These are phyloP conservation scores for Euwallacea similis DNA, from an alignment of 1,140 invertebrate genomes.

Conservation along the genomic window DNA sequence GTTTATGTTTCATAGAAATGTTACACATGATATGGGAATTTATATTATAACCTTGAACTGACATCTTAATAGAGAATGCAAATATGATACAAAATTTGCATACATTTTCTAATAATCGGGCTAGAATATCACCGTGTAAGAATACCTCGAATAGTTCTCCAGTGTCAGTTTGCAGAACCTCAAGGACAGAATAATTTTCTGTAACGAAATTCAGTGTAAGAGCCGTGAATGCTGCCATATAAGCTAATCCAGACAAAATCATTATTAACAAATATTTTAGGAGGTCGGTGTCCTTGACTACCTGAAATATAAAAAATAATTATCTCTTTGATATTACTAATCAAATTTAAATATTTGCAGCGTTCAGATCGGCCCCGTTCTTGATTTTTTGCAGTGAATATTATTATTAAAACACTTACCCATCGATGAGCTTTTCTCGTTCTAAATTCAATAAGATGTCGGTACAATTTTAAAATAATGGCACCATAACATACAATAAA, in stretches of 20 bases:
- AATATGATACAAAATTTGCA: no score
- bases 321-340: no score
- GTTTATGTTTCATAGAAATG: no score
- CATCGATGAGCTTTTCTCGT: constrained; percentile 89
- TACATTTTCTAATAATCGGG: no score
- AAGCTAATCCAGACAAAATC: constrained; percentile 73
- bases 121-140: no score
- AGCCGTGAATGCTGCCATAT: constrained; percentile 85
- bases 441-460: constrained; percentile 75
- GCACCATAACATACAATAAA: constrained; percentile 90
- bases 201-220: constrained; percentile 63
- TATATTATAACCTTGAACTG: no score
- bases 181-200: constrained; percentile 58
- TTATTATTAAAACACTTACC: constrained; percentile 47
- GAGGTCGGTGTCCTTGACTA: constrained; percentile 81
- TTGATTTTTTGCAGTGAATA: background rate
- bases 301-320: constrained; percentile 18
- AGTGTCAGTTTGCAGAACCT: constrained; percentile 54
- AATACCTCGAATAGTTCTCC: constrained; percentile 56
- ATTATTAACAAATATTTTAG: constrained; percentile 78
- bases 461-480: constrained; percentile 86
- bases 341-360: no score
- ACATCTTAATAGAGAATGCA: no score
- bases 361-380: background rate
- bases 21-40: no score